Evolutionary conservation across 2,113 vertebrate genomes (phyloP), one percentile per base, ranked within the genome.

Genomic region (Chionomys nivalis): DNA sequence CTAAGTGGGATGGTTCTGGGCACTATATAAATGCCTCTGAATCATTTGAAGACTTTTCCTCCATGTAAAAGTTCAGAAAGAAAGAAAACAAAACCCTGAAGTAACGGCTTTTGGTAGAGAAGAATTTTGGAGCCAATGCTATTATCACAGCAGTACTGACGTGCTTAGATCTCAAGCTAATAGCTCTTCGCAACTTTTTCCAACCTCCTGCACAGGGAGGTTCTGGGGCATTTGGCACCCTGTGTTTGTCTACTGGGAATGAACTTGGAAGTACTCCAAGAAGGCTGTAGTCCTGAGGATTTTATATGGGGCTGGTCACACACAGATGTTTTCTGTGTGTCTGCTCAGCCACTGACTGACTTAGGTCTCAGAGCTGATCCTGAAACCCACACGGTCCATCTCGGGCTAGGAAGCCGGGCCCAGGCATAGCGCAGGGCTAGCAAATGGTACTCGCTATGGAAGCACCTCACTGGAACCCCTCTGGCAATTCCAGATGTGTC

Each of bases 101-200:
- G 83, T 31, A 31, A 42, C 42, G 88, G 8, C 16, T 31, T 90
- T 94, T 81, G 77, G 63, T 76, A 89, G 61, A 81, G 87, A 17
- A 76, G 58, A 87, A 83, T 78, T 85, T 90, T 76, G 44, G 75
- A 77, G 47, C 87, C 78, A 70, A 81, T 92, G 61, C 82, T 96
- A 76, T 85, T 85, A 47, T 93, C 89, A 66, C 16, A 94, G 93
- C 36, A 77, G 52, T 75, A 91, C 39, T 55, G 58, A 68, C 66
- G 63, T 26, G 13, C 87, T 93, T 89, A 94, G 52, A 89, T 89
- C 65, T 82, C 55, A 47, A 9, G n/a, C 55, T 85, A 55, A 76
- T 58, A 49, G 52, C 68, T 85, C 63, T 90, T 91, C 65, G 6
- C 36, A 96, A 10, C n/a, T 77, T 96, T 86, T 94, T 87, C 82